Conservation (phyloP, 2,113 vertebrate species). For the Charina bottae region DNA sequence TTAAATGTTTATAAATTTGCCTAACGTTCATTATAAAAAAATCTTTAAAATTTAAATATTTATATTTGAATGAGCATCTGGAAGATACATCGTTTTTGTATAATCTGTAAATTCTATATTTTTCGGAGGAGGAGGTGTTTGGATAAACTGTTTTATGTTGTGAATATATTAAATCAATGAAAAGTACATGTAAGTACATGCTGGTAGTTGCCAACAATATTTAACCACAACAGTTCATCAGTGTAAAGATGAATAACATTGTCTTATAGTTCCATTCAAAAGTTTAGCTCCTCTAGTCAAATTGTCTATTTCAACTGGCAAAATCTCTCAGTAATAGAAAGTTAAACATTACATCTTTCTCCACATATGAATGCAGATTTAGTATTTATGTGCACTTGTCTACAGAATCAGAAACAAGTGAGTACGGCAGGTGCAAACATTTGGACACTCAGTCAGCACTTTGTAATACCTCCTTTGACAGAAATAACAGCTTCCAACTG, state of each 20-base stretch:
- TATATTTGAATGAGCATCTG: not conserved
- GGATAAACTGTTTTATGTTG: not conserved
- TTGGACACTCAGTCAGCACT: not conserved
- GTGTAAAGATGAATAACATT: conserved; percentile 30
- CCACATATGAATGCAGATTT: not conserved
- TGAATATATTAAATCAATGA: not conserved
- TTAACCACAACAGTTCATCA: conserved; percentile 23
- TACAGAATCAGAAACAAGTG: not conserved
- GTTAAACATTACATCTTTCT: not conserved
- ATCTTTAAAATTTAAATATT: not conserved
- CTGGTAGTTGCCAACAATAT: not conserved
- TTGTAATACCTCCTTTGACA: not conserved
- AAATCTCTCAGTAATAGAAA: not conserved
- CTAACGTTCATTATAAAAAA: not conserved
- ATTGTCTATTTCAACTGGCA: not conserved
- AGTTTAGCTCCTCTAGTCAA: not conserved
- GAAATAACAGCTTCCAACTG: not conserved
- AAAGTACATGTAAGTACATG: not conserved
- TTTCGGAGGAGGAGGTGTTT: not conserved
- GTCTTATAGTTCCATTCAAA: not conserved
- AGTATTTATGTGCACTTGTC: not conserved
- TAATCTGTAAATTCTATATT: not conserved
- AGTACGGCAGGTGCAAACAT: not conserved
- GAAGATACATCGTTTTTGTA: not conserved
- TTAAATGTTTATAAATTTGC: not conserved